Evolutionary conservation across 2,888 invertebrate genomes (phyloP).

Genomic region (Laothoe populi): DNA sequence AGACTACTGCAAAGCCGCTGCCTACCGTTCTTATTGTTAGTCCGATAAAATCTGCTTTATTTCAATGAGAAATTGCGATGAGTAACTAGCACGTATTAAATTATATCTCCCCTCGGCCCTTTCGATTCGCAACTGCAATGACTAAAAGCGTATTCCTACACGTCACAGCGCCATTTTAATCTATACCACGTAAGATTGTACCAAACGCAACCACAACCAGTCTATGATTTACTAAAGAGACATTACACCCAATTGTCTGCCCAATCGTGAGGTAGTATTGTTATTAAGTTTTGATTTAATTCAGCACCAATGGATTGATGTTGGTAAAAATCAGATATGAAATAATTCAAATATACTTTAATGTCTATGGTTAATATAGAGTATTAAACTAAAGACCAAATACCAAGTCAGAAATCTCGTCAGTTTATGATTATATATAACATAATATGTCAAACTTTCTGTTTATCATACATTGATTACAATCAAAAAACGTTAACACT

Average conservation of each 20-base stretch:
- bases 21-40: too few species aligned
- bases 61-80: too few species aligned
- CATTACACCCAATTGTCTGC: constrained; percentile 63
- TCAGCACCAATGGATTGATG: constrained; percentile 53
- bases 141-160: constrained; percentile 8
- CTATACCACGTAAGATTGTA: constrained; percentile 14
- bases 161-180: constrained; percentile 18
- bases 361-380: neutral
- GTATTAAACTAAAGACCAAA: too few species aligned
- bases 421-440: too few species aligned
- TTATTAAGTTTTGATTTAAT: constrained; percentile 57
- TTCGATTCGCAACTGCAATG: neutral
- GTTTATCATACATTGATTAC: neutral
- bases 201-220: constrained; percentile 24
- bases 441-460: too few species aligned
- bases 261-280: constrained; percentile 77
- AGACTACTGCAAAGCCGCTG: too few species aligned
- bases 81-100: too few species aligned
- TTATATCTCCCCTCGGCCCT: neutral
- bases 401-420: too few species aligned
- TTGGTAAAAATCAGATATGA: constrained; percentile 14
- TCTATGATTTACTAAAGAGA: constrained; percentile 29
- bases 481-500: neutral
- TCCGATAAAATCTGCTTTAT: too few species aligned
- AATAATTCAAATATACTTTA: neutral